phyloP scores from a whole-genome alignment of 2,113 vertebrate species.

The Sinocyclocheilus maitianheensis region DNA sequence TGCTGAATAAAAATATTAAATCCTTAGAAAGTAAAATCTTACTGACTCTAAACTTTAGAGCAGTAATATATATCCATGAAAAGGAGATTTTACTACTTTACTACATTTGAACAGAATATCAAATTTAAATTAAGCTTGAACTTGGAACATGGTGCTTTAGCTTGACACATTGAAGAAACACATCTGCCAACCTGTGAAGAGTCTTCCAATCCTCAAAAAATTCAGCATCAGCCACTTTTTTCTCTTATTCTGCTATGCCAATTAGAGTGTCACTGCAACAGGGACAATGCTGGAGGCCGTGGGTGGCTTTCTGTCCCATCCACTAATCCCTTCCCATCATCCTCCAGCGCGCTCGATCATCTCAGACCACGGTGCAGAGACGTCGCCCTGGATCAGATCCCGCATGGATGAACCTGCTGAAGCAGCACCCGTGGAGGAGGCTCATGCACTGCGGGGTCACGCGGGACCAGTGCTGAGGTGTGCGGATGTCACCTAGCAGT shows the following conservation, averaged over 20 bases:
- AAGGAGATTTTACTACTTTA: not conserved
- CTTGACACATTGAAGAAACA: not conserved
- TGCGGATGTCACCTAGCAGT: constrained; percentile 20
- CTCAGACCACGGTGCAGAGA: constrained; percentile 4
- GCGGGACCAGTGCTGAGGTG: constrained; percentile 31
- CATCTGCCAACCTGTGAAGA: not conserved
- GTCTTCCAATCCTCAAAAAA: not conserved
- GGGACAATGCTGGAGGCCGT: constrained; percentile 4
- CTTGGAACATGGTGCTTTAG: not conserved
- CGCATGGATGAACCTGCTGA: constrained; percentile 27
- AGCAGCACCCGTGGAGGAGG: constrained; percentile 5
- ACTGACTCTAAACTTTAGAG: not conserved
- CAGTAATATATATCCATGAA: not conserved
- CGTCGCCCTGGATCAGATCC: constrained; percentile 32
- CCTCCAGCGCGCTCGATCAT: not conserved
- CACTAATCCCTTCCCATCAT: constrained; percentile 16
- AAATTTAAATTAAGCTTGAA: not conserved
- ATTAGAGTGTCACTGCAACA: not conserved
- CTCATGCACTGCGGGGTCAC: constrained; percentile 25
- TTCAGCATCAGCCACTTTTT: not conserved
- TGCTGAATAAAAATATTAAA: no score
- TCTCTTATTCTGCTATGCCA: not conserved
- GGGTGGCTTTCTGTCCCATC: constrained; percentile 9
- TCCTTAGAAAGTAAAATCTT: no score
- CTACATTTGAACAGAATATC: not conserved